Percentiles rank a stretch among this genome's conserved stretches.
Conservation (phyloP, 2,797 vertebrate genomes). For the Rhabdophis nuchalis region DNA sequence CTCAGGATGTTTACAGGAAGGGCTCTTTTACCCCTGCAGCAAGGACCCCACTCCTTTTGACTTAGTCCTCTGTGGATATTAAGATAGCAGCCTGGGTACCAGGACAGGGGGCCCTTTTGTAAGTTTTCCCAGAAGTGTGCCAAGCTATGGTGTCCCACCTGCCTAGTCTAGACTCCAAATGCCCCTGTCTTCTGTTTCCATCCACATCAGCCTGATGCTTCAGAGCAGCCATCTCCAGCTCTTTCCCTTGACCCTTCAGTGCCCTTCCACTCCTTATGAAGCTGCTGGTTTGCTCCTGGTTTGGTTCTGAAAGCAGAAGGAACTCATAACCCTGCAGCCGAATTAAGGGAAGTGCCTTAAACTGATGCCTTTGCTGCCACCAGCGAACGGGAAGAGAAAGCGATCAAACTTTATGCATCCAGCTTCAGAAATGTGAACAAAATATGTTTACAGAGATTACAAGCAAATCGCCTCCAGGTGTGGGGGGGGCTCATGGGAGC, state of each 20-base stretch:
- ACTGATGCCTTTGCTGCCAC: constrained; percentile 36
- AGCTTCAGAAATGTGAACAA: constrained; percentile 25
- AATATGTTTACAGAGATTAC: constrained; percentile 22
- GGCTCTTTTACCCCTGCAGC: not conserved
- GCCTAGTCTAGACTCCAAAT: not conserved
- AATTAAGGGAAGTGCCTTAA: constrained; percentile 35
- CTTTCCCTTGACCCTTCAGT: not conserved
- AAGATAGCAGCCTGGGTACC: not conserved
- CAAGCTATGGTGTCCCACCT: not conserved
- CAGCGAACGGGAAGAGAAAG: constrained; percentile 29
- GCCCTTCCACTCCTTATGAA: constrained; percentile 3
- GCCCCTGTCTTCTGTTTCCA: not conserved
- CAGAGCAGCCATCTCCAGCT: not conserved
- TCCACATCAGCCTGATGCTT: not conserved
- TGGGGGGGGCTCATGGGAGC: constrained; percentile 1
- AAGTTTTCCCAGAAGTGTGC: not conserved
- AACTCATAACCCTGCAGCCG: constrained; percentile 21
- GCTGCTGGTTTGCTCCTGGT: constrained; percentile 17
- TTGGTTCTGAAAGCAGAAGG: constrained; percentile 21
- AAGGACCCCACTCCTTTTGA: not conserved
- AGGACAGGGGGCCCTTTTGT: not conserved
- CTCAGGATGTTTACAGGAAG: not conserved
- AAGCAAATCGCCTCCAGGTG: constrained; percentile 6
- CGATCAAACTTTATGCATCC: constrained; percentile 22
- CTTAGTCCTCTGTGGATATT: not conserved